Evolutionary conservation across 1,140 invertebrate species (phyloP), one percentile per base, ranked within the genome.

Genomic region (Halesus radiatus): DNA sequence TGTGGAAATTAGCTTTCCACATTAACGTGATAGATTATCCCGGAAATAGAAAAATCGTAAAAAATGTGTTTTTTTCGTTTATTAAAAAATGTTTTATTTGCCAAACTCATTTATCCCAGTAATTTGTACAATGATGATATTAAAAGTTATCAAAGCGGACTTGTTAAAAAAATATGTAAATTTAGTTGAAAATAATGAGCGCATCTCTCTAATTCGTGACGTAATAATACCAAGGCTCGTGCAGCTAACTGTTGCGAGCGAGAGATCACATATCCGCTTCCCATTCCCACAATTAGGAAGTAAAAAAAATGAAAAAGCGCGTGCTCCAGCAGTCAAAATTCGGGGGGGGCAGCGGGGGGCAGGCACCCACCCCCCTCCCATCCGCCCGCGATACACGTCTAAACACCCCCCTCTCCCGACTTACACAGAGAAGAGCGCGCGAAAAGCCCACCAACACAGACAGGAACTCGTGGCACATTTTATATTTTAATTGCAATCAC

Each of bases 401-500:
- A 78, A 80, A 80, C 78, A 74, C 72, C 54, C 78, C 78, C 70
- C 58, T 3, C 45, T 3, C 62, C 15, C 52, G 37, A 50, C 72
- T 10, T 13, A 54, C 45, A 68, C 29, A 32, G 15, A 50, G 37
- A 32, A 37, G 53, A 16, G 29, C 72, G 72, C 72, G 72, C 72
- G 72, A 75, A 75, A 75, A 75, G 26, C 76, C 23, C 26, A 79
- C 77, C 77, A 79, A 52, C 77, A 72, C 66, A 52, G 54, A 1
- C 76, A 50, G 53, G 66, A n/a, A 50, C 66, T 64, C 81, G 81
- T 68, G 81, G 81, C 79, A 80, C 82, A 83, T 83, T 83, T 83
- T 83, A 83, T 83, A 83, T 83, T 83, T 83, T 83, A 83, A 83
- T 83, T 83, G 82, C 82, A 83, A 83, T 81, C 72, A 78, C 78